Base-by-base conservation (phyloP, 2,797 vertebrate genomes). In the Epinephelus awoara region DNA sequence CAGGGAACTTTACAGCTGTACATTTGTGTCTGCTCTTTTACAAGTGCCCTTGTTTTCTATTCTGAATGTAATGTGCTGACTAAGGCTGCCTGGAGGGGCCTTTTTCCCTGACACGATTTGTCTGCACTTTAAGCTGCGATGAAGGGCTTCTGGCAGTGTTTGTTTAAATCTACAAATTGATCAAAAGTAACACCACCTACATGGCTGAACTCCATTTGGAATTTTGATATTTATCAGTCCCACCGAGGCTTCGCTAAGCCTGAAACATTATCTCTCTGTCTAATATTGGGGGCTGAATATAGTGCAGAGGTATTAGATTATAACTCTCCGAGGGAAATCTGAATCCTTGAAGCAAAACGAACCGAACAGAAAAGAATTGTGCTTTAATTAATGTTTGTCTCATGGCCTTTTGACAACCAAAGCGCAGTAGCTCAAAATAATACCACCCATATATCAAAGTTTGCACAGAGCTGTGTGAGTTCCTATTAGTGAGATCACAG, bases 151-250 rank as follows among this genome's bases (percentile, higher is more conserved):
- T 81, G 68, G 67, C 72, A 68, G 44, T 83, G 69, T 88, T 92
- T 87, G 77, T 88, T 80, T 85, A 79, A 91, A 78, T 83, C 84
- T 79, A 70, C 80, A 84, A 75, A 90, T 88, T 81, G 83, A 92
- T 91, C 85, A 83, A 65, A 84, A 72, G 88, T 61, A 82, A 84
- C 63, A 72, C 55, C 83, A 78, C 80, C 80, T 82, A 80, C 77
- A 70, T 64, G 34, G 75, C 70, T 59, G 52, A 80, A 61, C 77
- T 62, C 67, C 75, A 76, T 75, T 80, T 67, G 69, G 75, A 77
- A 68, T 77, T 75, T 40, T 74, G 79, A 87, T 85, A 77, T 80
- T 75, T 74, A 85, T 86, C 65, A 85, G 62, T 79, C 55, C 77
- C 67, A 25, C 44, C 6, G 82, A 72, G 78, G 62, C 57, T 69